A percentile compares a stretch with the other conserved stretches of the same genome.
These are phyloP conservation scores for Chionodraco myersi DNA, from an alignment of 2,113 vertebrate species.

Conservation along the genomic window DNA sequence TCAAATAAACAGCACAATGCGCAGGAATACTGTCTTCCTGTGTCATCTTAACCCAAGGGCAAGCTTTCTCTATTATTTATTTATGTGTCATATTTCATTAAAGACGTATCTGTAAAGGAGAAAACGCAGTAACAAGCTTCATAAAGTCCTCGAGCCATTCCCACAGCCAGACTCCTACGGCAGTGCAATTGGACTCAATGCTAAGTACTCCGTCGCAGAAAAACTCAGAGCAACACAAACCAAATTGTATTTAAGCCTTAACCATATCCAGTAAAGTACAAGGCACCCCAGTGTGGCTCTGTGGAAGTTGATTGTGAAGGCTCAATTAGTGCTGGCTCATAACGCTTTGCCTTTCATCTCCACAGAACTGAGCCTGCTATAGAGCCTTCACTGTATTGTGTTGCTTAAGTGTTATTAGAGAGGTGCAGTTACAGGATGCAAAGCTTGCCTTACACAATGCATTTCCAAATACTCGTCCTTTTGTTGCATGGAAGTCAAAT, in stretches of 20 bases:
- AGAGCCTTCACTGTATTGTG: conserved; percentile 36
- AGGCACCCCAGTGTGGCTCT: conserved; percentile 57
- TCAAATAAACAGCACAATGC: background rate
- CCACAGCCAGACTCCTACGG: background rate
- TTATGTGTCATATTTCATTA: conserved; percentile 24
- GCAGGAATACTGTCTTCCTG: background rate
- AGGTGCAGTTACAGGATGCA: conserved; percentile 32
- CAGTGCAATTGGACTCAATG: conserved; percentile 19
- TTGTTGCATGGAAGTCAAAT: conserved; percentile 20
- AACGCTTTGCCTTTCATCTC: conserved; percentile 78
- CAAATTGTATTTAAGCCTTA: conserved; percentile 68
- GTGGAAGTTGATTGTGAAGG: conserved; percentile 70
- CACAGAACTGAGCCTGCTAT: conserved; percentile 42
- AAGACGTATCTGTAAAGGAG: background rate
- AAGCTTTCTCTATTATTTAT: background rate
- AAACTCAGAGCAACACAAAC: conserved; percentile 51
- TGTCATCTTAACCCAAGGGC: conserved; percentile 12
- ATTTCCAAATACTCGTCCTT: conserved; percentile 15
- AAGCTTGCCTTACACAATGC: conserved; percentile 11
- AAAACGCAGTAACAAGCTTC: conserved; percentile 23
- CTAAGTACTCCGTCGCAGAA: conserved; percentile 24
- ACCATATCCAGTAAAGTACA: conserved; percentile 55
- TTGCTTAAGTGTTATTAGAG: conserved; percentile 41
- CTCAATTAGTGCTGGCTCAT: conserved; percentile 81
- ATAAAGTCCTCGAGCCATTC: conserved; percentile 28